Conservation (phyloP, 2,797 vertebrate species). For the Peromyscus melanophrys region DNA sequence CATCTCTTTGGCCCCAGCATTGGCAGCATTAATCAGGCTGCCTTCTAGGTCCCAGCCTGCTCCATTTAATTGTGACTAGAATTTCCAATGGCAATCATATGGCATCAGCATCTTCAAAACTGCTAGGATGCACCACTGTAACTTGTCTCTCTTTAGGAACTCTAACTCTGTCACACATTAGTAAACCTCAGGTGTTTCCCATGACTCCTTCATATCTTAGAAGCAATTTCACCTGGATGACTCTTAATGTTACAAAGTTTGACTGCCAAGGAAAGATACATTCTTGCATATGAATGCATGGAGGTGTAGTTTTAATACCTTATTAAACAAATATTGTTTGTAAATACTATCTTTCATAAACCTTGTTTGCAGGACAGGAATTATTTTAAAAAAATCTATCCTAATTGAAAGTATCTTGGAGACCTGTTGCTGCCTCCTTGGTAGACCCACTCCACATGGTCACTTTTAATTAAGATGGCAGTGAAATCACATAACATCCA, state of each 20-base stretch:
- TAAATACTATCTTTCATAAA: not conserved
- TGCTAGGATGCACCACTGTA: not conserved
- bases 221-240: not conserved
- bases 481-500: not conserved
- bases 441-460: not conserved
- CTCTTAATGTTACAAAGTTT: not conserved
- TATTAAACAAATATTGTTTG: not conserved
- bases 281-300: not conserved
- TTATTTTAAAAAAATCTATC: not conserved
- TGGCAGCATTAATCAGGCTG: not conserved
- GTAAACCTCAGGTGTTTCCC: not conserved
- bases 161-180: not conserved
- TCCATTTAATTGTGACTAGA: not conserved
- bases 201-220: not conserved
- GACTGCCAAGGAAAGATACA: not conserved
- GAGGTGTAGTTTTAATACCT: not conserved
- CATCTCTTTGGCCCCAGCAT: not conserved
- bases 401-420: not conserved
- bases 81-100: not conserved
- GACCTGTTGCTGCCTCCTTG: not conserved
- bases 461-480: not conserved
- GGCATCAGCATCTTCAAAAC: not conserved
- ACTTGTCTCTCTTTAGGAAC: not conserved
- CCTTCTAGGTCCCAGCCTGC: not conserved
- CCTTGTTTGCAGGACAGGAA: not conserved